Conservation (phyloP, 2,113 vertebrate species). For the Hydropotes inermis region DNA sequence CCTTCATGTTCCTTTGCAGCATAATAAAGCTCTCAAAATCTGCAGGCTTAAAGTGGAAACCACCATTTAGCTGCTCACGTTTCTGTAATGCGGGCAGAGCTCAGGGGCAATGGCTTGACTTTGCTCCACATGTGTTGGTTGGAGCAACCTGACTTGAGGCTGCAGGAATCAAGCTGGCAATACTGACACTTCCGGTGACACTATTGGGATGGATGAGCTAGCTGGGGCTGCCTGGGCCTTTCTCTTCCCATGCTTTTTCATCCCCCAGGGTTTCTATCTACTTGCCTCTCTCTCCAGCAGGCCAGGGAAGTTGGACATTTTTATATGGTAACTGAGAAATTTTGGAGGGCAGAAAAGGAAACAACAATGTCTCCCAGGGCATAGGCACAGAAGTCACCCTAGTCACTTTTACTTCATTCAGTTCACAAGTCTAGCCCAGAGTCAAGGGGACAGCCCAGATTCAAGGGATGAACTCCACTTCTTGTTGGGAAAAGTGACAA, state of each 20-base stretch:
- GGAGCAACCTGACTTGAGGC: neutral
- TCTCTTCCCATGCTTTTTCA: neutral
- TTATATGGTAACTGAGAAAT: neutral
- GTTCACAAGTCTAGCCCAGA: neutral
- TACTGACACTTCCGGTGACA: neutral
- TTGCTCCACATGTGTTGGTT: neutral
- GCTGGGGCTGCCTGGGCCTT: fast-evolving
- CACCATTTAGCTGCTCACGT: neutral
- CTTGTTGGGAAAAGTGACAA: neutral
- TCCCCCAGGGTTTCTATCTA: neutral
- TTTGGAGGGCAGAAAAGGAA: neutral
- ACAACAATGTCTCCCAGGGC: neutral
- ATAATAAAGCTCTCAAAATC: neutral
- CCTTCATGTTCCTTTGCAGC: neutral
- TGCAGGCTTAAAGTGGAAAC: neutral
- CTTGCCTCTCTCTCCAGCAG: neutral
- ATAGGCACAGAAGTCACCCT: neutral
- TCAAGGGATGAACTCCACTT: neutral
- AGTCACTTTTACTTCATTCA: neutral
- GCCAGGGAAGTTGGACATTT: neutral
- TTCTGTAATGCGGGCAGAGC: neutral
- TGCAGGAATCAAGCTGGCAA: neutral
- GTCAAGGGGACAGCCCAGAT: neutral
- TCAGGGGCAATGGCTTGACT: neutral
- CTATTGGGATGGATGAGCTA: neutral